phyloP scores from a whole-genome alignment of 2,888 invertebrate species.

The Julus scandinavius region DNA sequence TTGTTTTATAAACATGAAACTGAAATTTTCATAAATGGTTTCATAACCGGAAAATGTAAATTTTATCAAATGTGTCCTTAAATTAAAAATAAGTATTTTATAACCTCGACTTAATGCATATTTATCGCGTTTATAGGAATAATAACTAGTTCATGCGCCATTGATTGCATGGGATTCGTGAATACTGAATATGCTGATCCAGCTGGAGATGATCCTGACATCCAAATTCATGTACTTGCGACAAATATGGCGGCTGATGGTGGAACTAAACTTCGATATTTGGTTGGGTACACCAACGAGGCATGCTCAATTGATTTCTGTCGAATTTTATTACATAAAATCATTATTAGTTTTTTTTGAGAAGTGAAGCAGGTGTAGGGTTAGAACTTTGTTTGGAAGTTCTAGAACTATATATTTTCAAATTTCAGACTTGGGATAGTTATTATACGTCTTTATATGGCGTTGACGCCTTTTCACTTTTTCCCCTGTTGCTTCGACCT shows the following conservation, averaged over 20 bases:
- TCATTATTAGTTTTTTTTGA: background rate
- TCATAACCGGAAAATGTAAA: too few species aligned
- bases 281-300: background rate
- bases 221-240: conserved; percentile 85
- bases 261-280: background rate
- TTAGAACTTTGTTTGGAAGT: background rate
- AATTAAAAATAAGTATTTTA: too few species aligned
- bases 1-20: too few species aligned
- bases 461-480: conserved; percentile 65
- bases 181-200: conserved; percentile 88
- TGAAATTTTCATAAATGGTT: too few species aligned
- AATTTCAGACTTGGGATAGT: background rate
- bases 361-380: too few species aligned
- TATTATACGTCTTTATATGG: background rate
- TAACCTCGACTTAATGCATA: too few species aligned
- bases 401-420: background rate
- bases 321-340: background rate
- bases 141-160: conserved; percentile 87
- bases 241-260: background rate
- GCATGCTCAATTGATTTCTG: background rate
- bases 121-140: conserved; percentile 71
- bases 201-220: conserved; percentile 90
- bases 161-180: conserved; percentile 90
- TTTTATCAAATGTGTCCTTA: too few species aligned
- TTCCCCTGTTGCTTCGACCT: conserved; percentile 79